Evolutionary conservation across 2,113 vertebrate species (phyloP), one percentile per base, ranked within the genome.

Genomic region (Aspidoscelis tigris): DNA sequence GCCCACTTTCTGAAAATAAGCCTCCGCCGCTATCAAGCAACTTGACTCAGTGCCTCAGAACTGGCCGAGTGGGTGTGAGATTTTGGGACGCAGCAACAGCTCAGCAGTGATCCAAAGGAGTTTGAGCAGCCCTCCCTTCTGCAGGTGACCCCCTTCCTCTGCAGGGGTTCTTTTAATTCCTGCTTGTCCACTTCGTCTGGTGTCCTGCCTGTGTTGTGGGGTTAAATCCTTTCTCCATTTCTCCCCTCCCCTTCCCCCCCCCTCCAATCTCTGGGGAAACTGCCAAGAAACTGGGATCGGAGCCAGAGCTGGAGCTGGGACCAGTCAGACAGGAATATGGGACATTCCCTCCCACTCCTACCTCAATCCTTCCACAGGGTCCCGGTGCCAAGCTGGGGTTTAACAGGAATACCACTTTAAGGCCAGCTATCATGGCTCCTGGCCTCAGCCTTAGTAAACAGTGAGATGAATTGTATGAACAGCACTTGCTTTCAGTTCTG

Each of bases 1-100:
- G 77, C 70, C 77, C 68, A 80, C 55, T 85, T 85, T 73, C 33
- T 50, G 69, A 85, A 85, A 85, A 80, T 68, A 74, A 74, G 44
- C 77, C 58, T 80, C 2, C 2, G 26, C 43, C 12, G 11, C 39
- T 26, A 4, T 26, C 66, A 18, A 70, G 55, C 73, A 64, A 73
- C 55, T 41, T 50, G 58, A 55, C 53, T 71, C 76, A 47, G 24
- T n/a, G 58, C 58, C 47, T 66, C 44, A 39, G 41, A 44, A 47
- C 11, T 10, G 83, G 43, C 33, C 33, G 33, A 33, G 33, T 1
- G 8, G 41, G 58, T 33, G 18, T 39, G 11, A 16, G 39, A 47
- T 39, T 12, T n/a, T 58, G 50, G 55, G 69, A 73, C 55, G 21
- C n/a, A 66, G 21, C 41, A 64, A 7, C 73, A 20, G 4, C 64